A percentile compares a stretch with the other conserved stretches of the same genome.
Evolutionary conservation across 2,797 vertebrate genomes (phyloP).

Genomic region (Odontamblyopus rebecca): DNA sequence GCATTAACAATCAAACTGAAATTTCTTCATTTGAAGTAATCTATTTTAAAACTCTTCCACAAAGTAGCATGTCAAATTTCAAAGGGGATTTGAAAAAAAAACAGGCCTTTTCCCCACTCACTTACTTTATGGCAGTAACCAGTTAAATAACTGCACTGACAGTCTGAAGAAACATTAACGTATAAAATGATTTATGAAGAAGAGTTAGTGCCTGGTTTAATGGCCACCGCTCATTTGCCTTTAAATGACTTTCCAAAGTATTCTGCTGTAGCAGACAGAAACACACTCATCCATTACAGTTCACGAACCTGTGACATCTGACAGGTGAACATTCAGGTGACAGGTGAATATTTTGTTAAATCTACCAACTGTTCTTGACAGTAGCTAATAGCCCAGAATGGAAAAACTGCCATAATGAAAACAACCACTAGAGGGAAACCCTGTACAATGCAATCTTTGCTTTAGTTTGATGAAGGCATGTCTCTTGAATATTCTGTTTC

Average conservation of each 20-base stretch:
- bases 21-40: too few relatives aligned
- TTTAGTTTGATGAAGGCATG: background rate
- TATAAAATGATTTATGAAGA: slow-evolving; percentile 2
- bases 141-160: background rate
- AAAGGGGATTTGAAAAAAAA: too few relatives aligned
- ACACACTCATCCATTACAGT: slow-evolving; percentile 22
- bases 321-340: background rate
- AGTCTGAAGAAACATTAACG: background rate
- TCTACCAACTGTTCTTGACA: too few relatives aligned
- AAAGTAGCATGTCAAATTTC: too few relatives aligned
- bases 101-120: background rate
- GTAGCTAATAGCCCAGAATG: background rate
- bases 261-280: slow-evolving; percentile 3
- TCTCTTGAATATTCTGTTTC: background rate
- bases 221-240: background rate
- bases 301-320: slow-evolving; percentile 31
- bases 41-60: too few relatives aligned
- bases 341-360: too few relatives aligned
- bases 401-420: slow-evolving; percentile 11
- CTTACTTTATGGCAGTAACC: background rate
- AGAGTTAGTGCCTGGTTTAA: slow-evolving; percentile 1
- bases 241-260: background rate
- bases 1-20: too few relatives aligned
- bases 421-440: slow-evolving; percentile 54
- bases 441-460: background rate